Conservation (phyloP, 1,140 invertebrate genomes). For the Temnothorax nylanderi region DNA sequence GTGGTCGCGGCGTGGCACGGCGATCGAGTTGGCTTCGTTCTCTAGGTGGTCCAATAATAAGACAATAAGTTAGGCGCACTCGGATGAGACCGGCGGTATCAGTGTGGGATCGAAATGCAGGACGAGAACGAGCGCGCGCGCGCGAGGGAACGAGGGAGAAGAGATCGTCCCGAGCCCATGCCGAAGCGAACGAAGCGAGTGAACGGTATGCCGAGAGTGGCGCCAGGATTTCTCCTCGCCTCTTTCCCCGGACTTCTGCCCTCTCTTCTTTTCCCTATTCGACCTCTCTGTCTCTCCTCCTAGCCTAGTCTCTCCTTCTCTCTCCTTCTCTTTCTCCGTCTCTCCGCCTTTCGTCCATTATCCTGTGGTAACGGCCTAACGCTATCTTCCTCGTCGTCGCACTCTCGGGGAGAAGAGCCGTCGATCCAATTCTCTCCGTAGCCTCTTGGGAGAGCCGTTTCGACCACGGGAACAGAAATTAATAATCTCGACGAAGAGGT, state of each 20-base stretch:
- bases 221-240: constrained; percentile 82
- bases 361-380: constrained; percentile 59
- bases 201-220: constrained; percentile 78
- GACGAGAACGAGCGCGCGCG: constrained; percentile 44
- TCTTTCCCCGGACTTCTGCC: constrained; percentile 65
- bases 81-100: constrained; percentile 69
- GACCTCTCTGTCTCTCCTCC: constrained; percentile 18
- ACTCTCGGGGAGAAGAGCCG: constrained; percentile 64
- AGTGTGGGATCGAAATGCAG: constrained; percentile 76
- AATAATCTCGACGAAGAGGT: constrained; percentile 77
- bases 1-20: constrained; percentile 33
- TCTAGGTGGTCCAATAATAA: constrained; percentile 85
- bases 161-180: constrained; percentile 53
- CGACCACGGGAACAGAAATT: constrained; percentile 80
- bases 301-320: constrained; percentile 3
- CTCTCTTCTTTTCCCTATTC: constrained; percentile 65
- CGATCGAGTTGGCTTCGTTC: constrained; percentile 59
- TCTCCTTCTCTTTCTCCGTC: constrained; percentile 25
- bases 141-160: constrained; percentile 28
- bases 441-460: constrained; percentile 76
- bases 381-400: constrained; percentile 63
- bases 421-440: constrained; percentile 79
- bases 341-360: constrained; percentile 57
- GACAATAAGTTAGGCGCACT: constrained; percentile 74
- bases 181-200: constrained; percentile 63